These are phyloP conservation scores for Oceanites oceanicus DNA, from an alignment of 2,113 vertebrate genomes.

Conservation along the genomic window DNA sequence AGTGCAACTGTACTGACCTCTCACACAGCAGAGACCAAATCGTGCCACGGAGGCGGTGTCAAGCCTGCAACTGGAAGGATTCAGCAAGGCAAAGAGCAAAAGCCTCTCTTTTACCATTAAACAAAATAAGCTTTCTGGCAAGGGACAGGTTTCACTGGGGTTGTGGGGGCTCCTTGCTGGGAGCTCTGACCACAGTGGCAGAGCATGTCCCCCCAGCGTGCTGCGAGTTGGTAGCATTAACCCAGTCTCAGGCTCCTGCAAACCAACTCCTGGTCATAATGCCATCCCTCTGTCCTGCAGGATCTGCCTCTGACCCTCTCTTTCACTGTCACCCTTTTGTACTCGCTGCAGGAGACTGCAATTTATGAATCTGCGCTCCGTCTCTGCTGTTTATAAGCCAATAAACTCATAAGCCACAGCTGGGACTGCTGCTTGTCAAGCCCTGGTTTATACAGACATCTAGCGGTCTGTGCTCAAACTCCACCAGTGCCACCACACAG, in stretches of 20 bases:
- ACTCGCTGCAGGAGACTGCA: accelerated
- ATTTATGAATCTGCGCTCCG: not conserved
- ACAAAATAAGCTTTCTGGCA: not conserved
- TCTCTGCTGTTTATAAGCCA: not conserved
- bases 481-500: not conserved
- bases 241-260: not conserved
- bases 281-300: not conserved
- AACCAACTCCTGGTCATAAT: not conserved
- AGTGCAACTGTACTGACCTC: not conserved
- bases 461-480: not conserved
- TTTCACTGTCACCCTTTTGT: not conserved
- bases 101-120: not conserved
- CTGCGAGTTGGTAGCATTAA: not conserved
- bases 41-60: accelerated
- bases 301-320: not conserved
- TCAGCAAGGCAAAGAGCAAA: not conserved
- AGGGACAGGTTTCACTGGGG: not conserved
- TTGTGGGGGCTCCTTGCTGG: accelerated
- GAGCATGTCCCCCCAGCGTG: not conserved
- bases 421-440: not conserved
- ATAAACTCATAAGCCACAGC: not conserved
- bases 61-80: not conserved
- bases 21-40: not conserved
- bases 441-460: not conserved
- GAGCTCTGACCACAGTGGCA: not conserved